These are phyloP conservation scores for Drosophila leonis DNA, from an alignment of 2,888 invertebrate genomes.

Conservation along the genomic window DNA sequence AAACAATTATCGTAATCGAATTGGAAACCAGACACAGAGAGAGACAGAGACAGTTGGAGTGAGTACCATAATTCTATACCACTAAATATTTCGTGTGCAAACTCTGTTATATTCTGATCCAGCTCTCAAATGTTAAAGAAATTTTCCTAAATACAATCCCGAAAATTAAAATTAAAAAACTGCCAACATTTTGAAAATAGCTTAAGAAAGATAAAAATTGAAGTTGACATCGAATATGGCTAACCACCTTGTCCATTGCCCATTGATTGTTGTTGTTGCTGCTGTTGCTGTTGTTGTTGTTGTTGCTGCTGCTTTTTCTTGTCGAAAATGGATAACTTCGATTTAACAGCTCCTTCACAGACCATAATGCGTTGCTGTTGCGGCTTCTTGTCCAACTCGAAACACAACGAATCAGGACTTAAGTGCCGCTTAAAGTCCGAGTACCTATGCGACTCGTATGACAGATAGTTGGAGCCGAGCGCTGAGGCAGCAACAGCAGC, in stretches of 20 bases:
- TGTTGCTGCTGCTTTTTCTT: constrained; percentile 87
- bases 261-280: constrained; percentile 34
- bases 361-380: constrained; percentile 90
- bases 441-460: constrained; percentile 82
- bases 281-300: not conserved
- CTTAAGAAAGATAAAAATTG: constrained; percentile 23
- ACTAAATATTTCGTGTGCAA: constrained; percentile 27
- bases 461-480: constrained; percentile 81
- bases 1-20: constrained; percentile 29
- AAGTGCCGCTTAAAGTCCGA: constrained; percentile 83
- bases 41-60: not conserved
- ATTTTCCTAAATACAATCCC: constrained; percentile 16
- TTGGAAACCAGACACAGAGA: constrained; percentile 15
- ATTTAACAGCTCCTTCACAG: constrained; percentile 94
- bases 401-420: constrained; percentile 83
- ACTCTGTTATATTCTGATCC: constrained; percentile 24
- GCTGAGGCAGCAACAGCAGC: constrained; percentile 84
- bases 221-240: constrained; percentile 21
- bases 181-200: constrained; percentile 30
- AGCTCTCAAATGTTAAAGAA: constrained; percentile 17
- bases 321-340: constrained; percentile 94
- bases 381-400: constrained; percentile 85
- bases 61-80: constrained; percentile 12
- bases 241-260: constrained; percentile 44
- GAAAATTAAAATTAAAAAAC: constrained; percentile 25